A percentile compares a stretch with the other conserved stretches of the same genome.
These are phyloP conservation scores for Setipinna tenuifilis DNA, from an alignment of 2,797 vertebrate genomes.

Conservation along the genomic window DNA sequence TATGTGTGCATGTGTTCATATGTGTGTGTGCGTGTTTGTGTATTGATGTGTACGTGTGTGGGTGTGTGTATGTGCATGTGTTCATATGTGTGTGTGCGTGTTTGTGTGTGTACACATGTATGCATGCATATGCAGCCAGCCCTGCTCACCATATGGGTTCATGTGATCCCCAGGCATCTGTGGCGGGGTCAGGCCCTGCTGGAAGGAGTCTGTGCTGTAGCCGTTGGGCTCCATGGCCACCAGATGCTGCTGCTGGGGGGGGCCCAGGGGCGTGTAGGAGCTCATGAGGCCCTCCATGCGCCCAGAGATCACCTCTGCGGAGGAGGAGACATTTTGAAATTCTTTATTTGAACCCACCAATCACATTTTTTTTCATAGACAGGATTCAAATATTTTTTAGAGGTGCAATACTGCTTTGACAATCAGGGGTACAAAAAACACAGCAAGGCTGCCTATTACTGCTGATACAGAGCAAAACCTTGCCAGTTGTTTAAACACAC, in stretches of 20 bases:
- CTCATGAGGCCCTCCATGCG: slow-evolving; percentile 91
- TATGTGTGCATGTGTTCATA: too few species aligned
- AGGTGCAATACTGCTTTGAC: too few species aligned
- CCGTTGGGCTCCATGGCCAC: slow-evolving; percentile 84
- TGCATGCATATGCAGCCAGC: neutral
- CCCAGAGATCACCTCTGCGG: slow-evolving; percentile 83
- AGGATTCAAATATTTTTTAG: too few species aligned
- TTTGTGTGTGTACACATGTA: slow-evolving; percentile 24
- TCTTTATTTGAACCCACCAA: too few species aligned
- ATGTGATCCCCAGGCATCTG: slow-evolving; percentile 98
- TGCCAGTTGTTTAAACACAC: too few species aligned
- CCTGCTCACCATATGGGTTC: slow-evolving; percentile 89
- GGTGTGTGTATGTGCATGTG: neutral
- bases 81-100: neutral
- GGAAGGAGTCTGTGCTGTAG: slow-evolving; percentile 88
- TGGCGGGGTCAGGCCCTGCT: slow-evolving; percentile 92
- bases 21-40: slow-evolving; percentile 26
- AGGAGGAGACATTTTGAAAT: neutral
- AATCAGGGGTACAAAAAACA: too few species aligned
- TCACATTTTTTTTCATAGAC: too few species aligned
- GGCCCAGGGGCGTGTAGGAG: slow-evolving; percentile 83
- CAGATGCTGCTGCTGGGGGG: slow-evolving; percentile 82
- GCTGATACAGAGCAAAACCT: too few species aligned
- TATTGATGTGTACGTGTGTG: neutral
- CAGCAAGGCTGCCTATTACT: too few species aligned